These are phyloP conservation scores for Leucopsar rothschildi DNA, from an alignment of 2,113 vertebrate genomes.

Conservation along the genomic window DNA sequence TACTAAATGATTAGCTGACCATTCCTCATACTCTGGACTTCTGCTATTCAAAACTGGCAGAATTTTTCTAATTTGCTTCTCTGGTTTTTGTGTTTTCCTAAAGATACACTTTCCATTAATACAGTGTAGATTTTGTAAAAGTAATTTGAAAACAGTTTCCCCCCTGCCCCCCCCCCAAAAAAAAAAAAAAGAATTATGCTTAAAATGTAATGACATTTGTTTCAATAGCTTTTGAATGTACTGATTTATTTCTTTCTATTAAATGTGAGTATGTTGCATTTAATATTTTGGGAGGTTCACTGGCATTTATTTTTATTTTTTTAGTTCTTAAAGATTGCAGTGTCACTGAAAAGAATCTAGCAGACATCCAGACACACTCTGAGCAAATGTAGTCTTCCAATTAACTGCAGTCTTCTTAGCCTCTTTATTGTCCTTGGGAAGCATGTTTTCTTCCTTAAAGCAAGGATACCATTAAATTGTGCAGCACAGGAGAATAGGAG, in stretches of 20 bases:
- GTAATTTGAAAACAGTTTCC: not conserved
- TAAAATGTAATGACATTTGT: not conserved
- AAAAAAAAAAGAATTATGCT: not conserved
- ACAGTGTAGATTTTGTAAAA: not conserved
- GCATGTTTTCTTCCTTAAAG: not conserved
- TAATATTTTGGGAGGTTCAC: not conserved
- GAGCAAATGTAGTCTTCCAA: not conserved
- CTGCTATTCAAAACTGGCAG: not conserved
- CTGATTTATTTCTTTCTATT: not conserved
- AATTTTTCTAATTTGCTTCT: not conserved
- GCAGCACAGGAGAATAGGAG: not conserved
- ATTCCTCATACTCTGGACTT: not conserved
- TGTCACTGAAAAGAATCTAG: not conserved
- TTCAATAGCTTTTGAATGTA: not conserved
- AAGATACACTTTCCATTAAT: not conserved
- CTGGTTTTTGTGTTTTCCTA: not conserved
- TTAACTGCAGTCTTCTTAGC: not conserved
- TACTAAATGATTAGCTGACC: not conserved
- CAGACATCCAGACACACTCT: not conserved
- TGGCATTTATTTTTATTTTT: not conserved
- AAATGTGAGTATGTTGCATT: not conserved
- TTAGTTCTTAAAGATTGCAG: not conserved
- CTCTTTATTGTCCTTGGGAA: not conserved
- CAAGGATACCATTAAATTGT: not conserved
- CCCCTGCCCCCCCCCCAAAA: fast-evolving